Evolutionary conservation across 2,888 invertebrate genomes (phyloP), one percentile per base, ranked within the genome.

Genomic region (Metalampra italica): DNA sequence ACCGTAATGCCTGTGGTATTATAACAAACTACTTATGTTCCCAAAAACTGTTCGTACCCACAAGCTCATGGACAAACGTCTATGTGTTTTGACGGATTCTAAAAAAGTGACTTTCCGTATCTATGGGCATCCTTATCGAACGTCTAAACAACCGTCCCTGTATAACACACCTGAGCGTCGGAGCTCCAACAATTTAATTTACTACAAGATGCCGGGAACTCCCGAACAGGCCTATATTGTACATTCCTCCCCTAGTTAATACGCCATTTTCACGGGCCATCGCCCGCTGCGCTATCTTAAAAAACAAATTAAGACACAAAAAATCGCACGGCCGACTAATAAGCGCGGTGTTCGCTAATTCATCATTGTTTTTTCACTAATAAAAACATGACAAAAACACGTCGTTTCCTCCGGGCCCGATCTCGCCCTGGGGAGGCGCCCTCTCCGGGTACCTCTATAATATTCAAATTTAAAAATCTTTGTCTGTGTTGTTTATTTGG

Each of bases 351-450:
- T 77, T 72, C 76, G 68, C 75, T 81, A 83, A 86, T 84, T 83
- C 81, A 82, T 86, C 82, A 84, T 82, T 83, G 86, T 83, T 82
- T 78, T 22, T 79, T 80, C 71, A 75, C 77, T 80, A 82, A 83
- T 82, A 83, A 85, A 86, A 82, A 85, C 81, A 83, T 72, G 84
- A 81, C 79, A 75, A 74, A 76, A 78, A 80, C 81, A 84, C 68
- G 62, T 74, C 69, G 62, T 68, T n/a, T 36, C 7, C 22, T 22
- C n/a, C 1, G 36, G 36, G 36, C n/a, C 2, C 36, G 36, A 36
- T 36, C 36, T 36, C 62, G 69, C 62, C 68, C 12, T 7, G 13
- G 39, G 44, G 47, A 29, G 11, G 45, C n/a, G 30, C 11, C 39
- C 13, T 29, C 44, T n/a, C 8, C 15, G 45, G 44, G 42, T 42